Evolutionary conservation across 2,113 vertebrate species (phyloP).

Genomic region (Centropristis striata): DNA sequence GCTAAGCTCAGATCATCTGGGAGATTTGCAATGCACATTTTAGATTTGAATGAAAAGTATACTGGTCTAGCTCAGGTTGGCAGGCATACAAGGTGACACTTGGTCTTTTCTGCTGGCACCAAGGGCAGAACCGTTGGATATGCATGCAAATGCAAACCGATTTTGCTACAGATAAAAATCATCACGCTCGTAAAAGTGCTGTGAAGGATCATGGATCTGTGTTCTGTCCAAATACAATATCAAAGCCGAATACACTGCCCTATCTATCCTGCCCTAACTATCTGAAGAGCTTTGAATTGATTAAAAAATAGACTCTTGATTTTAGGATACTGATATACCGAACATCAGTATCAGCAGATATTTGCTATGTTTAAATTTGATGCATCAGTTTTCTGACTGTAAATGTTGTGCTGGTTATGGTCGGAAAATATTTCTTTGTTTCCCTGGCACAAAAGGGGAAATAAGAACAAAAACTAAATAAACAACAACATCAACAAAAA

Average conservation of each 20-base stretch:
- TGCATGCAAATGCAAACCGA: conserved; percentile 69
- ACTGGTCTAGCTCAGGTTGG: conserved; percentile 46
- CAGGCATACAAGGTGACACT: conserved; percentile 39
- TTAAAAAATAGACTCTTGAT: neutral
- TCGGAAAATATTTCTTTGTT: too few species aligned
- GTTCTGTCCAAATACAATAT: neutral
- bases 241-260: neutral
- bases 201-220: neutral
- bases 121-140: conserved; percentile 26
- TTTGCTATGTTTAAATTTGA: too few species aligned
- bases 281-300: neutral
- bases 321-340: too few species aligned
- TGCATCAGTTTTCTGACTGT: too few species aligned
- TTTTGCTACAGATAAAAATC: conserved; percentile 19
- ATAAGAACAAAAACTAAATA: too few species aligned
- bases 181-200: neutral
- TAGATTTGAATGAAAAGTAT: conserved; percentile 78
- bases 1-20: conserved; percentile 76
- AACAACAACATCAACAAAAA: too few species aligned
- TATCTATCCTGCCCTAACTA: neutral
- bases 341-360: too few species aligned
- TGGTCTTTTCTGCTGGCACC: conserved; percentile 23
- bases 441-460: too few species aligned
- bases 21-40: conserved; percentile 82
- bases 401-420: too few species aligned